Evolutionary conservation across 2,797 vertebrate genomes (phyloP).

Genomic region (Cirrhinus mrigala): DNA sequence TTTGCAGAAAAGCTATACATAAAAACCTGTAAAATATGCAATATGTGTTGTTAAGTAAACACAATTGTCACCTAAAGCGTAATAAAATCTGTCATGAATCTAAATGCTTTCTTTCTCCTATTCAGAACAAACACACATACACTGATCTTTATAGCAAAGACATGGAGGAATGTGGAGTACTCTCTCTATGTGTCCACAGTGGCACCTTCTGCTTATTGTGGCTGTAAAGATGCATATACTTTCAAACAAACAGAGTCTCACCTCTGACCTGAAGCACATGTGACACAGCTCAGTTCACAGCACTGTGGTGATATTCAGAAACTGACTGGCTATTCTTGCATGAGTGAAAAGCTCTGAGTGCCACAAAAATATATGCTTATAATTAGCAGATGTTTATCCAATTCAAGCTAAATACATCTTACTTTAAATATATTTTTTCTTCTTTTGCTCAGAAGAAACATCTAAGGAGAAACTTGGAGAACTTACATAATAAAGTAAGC

Average conservation of each 20-base stretch:
- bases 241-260: constrained; percentile 25
- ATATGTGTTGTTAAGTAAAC: constrained; percentile 39
- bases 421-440: not conserved
- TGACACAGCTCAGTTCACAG: constrained; percentile 27
- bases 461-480: not conserved
- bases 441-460: not conserved
- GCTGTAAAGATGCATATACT: constrained; percentile 28
- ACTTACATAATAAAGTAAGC: not conserved
- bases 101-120: not conserved
- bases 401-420: not conserved
- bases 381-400: too few relatives aligned
- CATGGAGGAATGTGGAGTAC: constrained; percentile 62
- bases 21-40: not conserved
- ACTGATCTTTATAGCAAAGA: constrained; percentile 53
- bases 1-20: not conserved
- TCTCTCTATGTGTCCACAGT: constrained; percentile 58
- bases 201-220: constrained; percentile 52
- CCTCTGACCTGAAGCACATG: constrained; percentile 35
- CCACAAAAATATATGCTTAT: not conserved
- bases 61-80: constrained; percentile 52
- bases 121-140: not conserved
- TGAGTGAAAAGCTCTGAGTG: not conserved
- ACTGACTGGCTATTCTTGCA: not conserved
- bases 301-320: not conserved
- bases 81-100: constrained; percentile 51